Evolutionary conservation across 2,113 vertebrate species (phyloP).

Genomic region (Microcebus tavaratra): DNA sequence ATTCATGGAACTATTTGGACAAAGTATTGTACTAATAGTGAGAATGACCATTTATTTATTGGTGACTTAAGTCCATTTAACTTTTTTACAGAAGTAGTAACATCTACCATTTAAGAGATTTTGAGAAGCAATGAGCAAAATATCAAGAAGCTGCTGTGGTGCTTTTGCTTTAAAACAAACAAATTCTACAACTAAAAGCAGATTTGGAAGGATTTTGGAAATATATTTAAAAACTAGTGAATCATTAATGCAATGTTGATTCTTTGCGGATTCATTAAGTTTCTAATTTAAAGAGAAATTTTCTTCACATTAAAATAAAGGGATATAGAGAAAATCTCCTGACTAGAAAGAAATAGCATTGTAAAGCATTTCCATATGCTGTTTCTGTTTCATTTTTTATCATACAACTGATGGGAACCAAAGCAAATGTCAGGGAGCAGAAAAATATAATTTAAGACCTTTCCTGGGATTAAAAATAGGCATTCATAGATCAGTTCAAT

Average conservation of each 20-base stretch:
- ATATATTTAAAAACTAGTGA: not conserved
- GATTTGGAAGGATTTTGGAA: not conserved
- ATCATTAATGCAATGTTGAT: not conserved
- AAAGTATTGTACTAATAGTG: not conserved
- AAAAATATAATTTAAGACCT: constrained; percentile 34
- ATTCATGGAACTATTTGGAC: not conserved
- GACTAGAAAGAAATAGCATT: not conserved
- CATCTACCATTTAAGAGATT: not conserved
- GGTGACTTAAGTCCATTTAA: not conserved
- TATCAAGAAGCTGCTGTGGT: not conserved
- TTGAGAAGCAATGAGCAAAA: not conserved
- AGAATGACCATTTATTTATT: not conserved
- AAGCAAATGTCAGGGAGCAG: not conserved
- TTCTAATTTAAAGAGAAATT: not conserved
- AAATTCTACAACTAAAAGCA: not conserved
- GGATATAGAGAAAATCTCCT: not conserved
- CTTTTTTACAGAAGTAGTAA: not conserved
- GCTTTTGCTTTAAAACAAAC: constrained; percentile 26
- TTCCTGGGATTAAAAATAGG: not conserved
- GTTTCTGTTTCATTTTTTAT: not conserved
- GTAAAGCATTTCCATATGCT: not conserved
- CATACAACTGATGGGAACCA: not conserved
- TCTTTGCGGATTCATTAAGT: not conserved
- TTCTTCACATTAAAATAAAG: not conserved
- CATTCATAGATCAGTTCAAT: not conserved